phyloP scores from a whole-genome alignment of 1,140 invertebrate genomes.

The Panagrolaimus sp. region DNA sequence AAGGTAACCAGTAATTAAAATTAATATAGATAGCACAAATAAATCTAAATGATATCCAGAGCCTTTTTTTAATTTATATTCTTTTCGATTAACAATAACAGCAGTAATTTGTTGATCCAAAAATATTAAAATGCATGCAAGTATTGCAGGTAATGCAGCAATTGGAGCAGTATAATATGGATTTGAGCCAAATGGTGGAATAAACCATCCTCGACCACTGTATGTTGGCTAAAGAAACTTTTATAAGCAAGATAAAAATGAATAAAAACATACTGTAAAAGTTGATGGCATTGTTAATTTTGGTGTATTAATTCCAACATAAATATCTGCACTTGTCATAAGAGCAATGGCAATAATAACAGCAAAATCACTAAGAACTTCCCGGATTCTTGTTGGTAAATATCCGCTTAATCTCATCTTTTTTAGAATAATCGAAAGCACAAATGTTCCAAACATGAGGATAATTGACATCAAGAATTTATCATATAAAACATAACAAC shows the following conservation, averaged over 20 bases:
- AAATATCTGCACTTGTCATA: conserved; percentile 79
- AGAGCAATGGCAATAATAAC: conserved; percentile 85
- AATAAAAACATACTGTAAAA: conserved; percentile 59
- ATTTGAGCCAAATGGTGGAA: conserved; percentile 74
- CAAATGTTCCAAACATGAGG: conserved; percentile 78
- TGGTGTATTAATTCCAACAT: conserved; percentile 79
- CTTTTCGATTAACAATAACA: conserved; percentile 94
- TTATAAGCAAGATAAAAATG: not conserved
- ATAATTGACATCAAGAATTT: conserved; percentile 93
- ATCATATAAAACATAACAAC: conserved; percentile 75
- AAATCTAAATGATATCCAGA: conserved; percentile 89
- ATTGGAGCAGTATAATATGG: conserved; percentile 77
- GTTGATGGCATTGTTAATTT: conserved; percentile 77
- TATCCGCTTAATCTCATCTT: conserved; percentile 57
- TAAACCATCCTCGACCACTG: conserved; percentile 76
- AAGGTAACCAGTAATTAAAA: conserved; percentile 83
- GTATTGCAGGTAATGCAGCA: conserved; percentile 78
- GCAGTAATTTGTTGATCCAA: conserved; percentile 99
- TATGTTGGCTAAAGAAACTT: conserved; percentile 69
- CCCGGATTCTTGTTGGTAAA: conserved; percentile 67
- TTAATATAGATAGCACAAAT: conserved; percentile 80
- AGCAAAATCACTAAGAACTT: conserved; percentile 90
- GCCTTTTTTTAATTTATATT: conserved; percentile 80
- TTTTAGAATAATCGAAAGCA: conserved; percentile 60
- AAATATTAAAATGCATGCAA: conserved; percentile 97